These are phyloP conservation scores for Ectobius pallidus DNA, from an alignment of 2,888 invertebrate genomes.

Conservation along the genomic window DNA sequence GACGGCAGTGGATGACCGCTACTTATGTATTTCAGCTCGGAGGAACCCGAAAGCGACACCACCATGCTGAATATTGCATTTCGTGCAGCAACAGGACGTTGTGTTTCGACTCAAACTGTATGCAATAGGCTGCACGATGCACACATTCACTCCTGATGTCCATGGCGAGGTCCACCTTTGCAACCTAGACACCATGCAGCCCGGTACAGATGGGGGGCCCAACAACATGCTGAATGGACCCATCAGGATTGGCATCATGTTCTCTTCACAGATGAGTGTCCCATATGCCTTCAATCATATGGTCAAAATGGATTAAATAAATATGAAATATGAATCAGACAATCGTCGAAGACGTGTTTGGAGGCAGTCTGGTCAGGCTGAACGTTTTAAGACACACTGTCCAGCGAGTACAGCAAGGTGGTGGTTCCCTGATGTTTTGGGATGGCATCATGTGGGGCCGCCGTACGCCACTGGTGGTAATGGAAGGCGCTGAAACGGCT, in stretches of 20 bases:
- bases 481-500: not conserved
- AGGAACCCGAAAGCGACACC: not conserved
- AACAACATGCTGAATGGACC: not conserved
- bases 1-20: not conserved
- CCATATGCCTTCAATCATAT: not conserved
- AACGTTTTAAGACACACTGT: slow-evolving; percentile 11
- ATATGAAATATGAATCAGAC: too few species aligned
- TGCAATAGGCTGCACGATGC: not conserved
- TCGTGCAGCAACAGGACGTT: not conserved
- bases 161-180: not conserved
- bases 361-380: not conserved
- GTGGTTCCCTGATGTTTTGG: slow-evolving; percentile 19
- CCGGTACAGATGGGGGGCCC: not conserved
- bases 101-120: not conserved
- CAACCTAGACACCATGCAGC: not conserved
- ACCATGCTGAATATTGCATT: not conserved
- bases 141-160: not conserved
- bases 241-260: not conserved
- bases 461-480: not conserved
- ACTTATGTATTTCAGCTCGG: not conserved
- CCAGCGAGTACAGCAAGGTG: not conserved
- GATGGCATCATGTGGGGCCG: slow-evolving; percentile 15
- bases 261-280: not conserved
- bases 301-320: too few species aligned
- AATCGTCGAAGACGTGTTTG: slow-evolving; percentile 8